Evolutionary conservation across 2,797 vertebrate genomes (phyloP).

Genomic region (Coregonus suidteri): DNA sequence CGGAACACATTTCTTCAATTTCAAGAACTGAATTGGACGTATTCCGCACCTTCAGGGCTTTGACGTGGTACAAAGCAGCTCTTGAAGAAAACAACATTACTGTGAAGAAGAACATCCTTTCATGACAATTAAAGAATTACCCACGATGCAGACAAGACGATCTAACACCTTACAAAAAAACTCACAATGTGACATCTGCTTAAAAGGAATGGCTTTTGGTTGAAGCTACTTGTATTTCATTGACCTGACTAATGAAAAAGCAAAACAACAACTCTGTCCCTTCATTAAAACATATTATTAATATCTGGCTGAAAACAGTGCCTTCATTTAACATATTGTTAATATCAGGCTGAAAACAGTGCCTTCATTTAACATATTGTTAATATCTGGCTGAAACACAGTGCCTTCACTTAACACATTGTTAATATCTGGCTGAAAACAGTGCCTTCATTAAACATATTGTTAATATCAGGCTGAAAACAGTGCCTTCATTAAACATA

Average conservation of each 20-base stretch:
- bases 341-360: neutral
- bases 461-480: neutral
- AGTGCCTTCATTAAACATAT: neutral
- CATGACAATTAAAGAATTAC: conserved; percentile 9
- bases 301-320: neutral
- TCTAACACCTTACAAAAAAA: conserved; percentile 45
- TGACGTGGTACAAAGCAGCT: conserved; percentile 5
- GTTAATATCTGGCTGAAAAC: too few species aligned
- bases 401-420: neutral
- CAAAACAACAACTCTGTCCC: conserved; percentile 33
- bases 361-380: conserved; percentile 37
- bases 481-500: conserved; percentile 37
- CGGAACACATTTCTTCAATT: conserved; percentile 1
- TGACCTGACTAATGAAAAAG: conserved; percentile 29
- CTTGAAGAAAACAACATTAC: neutral
- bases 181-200: neutral
- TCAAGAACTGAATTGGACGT: conserved; percentile 3
- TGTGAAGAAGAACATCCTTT: neutral
- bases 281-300: conserved; percentile 28
- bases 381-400: neutral
- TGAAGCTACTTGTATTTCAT: conserved; percentile 18
- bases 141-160: conserved; percentile 26
- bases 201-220: conserved; percentile 33
- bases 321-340: neutral
- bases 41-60: neutral